phyloP scores from a whole-genome alignment of 2,888 invertebrate genomes.

The Thereva nobilitata region DNA sequence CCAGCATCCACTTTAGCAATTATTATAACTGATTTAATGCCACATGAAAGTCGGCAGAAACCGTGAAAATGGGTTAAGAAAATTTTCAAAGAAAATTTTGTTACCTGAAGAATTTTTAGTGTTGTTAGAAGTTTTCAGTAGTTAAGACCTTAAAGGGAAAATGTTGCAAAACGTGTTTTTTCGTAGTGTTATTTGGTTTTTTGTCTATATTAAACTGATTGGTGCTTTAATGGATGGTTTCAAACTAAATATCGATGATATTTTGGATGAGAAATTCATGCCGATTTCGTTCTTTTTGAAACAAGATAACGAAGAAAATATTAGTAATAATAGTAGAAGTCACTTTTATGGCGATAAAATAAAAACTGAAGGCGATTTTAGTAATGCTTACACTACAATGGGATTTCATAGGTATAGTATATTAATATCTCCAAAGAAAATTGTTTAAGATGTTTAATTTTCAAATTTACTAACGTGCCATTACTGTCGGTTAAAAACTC shows the following conservation, averaged over 20 bases:
- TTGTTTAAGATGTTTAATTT: not conserved
- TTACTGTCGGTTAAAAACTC: not conserved
- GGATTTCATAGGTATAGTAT: slow-evolving; percentile 67
- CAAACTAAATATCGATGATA: slow-evolving; percentile 66
- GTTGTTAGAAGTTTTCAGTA: too few relatives aligned
- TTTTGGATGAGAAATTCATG: slow-evolving; percentile 70
- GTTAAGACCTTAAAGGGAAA: not conserved
- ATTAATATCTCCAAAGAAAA: not conserved
- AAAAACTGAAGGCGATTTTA: slow-evolving; percentile 62
- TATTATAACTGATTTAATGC: too few relatives aligned
- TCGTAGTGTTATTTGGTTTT: not conserved
- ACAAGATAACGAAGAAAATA: slow-evolving; percentile 51
- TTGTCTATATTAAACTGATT: not conserved
- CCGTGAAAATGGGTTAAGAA: too few relatives aligned
- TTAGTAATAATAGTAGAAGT: slow-evolving; percentile 39
- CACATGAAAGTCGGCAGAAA: too few relatives aligned
- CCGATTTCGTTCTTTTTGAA: slow-evolving; percentile 67
- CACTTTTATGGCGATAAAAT: slow-evolving; percentile 39
- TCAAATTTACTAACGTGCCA: slow-evolving; percentile 9
- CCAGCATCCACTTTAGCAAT: too few relatives aligned
- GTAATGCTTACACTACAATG: slow-evolving; percentile 67
- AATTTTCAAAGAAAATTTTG: too few relatives aligned
- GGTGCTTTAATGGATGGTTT: slow-evolving; percentile 36
- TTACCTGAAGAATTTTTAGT: too few relatives aligned
- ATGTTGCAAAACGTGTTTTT: slow-evolving; percentile 4